A percentile compares a stretch with the other conserved stretches of the same genome.
These are phyloP conservation scores for Aphis craccivora DNA, from an alignment of 1,140 invertebrate species.

Conservation along the genomic window DNA sequence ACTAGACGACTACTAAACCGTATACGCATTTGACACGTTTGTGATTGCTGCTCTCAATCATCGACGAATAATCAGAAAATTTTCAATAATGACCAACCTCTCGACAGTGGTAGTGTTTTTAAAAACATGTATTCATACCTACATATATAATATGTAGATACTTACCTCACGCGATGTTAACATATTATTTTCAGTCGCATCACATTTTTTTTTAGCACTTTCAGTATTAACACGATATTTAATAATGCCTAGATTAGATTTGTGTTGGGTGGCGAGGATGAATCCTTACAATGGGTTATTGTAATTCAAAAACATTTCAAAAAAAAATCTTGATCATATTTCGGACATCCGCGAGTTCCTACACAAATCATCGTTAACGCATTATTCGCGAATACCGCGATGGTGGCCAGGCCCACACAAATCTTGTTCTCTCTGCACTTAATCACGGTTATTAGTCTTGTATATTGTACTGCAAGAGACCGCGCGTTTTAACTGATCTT, in stretches of 20 bases:
- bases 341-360: neutral
- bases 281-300: neutral
- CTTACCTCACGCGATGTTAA: neutral
- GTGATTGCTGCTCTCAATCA: neutral
- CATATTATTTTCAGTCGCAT: neutral
- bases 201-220: too few relatives aligned
- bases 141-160: too few relatives aligned
- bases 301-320: neutral
- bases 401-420: neutral
- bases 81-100: neutral
- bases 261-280: neutral
- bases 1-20: neutral
- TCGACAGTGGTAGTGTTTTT: neutral
- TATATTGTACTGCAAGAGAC: neutral
- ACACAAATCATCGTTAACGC: neutral
- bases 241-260: neutral
- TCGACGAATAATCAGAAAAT: neutral
- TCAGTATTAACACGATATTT: neutral
- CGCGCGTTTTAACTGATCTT: constrained; percentile 28
- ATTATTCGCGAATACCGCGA: neutral
- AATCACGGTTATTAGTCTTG: neutral
- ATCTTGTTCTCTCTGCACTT: neutral
- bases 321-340: neutral
- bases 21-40: neutral
- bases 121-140: neutral